Evolutionary conservation across 2,797 vertebrate species (phyloP).

Genomic region (Sylvia borin): DNA sequence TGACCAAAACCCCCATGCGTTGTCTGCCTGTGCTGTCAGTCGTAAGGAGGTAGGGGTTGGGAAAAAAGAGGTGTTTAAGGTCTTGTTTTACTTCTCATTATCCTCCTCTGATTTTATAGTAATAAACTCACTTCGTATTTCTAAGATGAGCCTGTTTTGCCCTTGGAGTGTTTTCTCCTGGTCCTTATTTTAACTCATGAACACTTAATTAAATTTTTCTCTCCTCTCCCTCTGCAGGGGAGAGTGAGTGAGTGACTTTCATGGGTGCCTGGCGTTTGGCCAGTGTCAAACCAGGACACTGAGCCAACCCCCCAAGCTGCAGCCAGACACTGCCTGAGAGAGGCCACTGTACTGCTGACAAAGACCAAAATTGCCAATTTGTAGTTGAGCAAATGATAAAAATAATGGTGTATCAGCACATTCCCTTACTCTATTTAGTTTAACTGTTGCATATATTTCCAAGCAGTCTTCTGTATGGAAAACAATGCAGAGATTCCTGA

Average conservation of each 20-base stretch:
- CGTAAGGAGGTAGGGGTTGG: neutral
- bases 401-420: neutral
- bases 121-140: neutral
- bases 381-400: neutral
- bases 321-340: neutral
- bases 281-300: neutral
- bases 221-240: too few species aligned
- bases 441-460: neutral
- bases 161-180: neutral
- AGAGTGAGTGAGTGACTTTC: rapidly evolving
- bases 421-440: neutral
- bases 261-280: neutral
- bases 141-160: neutral
- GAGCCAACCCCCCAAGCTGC: neutral
- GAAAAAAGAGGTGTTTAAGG: neutral
- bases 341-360: neutral
- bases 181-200: neutral
- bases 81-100: neutral
- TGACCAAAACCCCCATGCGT: neutral
- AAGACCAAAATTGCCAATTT: neutral
- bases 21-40: neutral
- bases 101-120: neutral
- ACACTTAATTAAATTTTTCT: neutral
- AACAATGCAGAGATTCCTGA: neutral
- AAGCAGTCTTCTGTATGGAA: neutral